These are phyloP conservation scores for Gymnothorax javanicus DNA, from an alignment of 2,797 vertebrate species.

Conservation along the genomic window DNA sequence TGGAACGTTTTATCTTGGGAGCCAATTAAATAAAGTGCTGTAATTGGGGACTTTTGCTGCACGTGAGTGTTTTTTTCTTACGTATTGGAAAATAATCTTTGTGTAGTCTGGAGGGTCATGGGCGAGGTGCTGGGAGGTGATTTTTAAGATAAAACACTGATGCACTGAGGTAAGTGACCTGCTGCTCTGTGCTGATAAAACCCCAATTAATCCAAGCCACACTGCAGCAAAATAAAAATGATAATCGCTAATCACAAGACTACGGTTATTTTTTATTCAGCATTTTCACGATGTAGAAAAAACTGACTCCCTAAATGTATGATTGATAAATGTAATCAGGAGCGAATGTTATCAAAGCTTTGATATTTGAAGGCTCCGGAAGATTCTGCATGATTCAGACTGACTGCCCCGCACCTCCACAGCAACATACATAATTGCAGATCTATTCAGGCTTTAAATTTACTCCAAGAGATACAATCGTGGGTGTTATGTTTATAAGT, in stretches of 20 bases:
- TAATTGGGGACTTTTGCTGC: conserved; percentile 44
- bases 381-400: conserved; percentile 77
- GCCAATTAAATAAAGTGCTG: conserved; percentile 50
- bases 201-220: conserved; percentile 77
- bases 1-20: conserved; percentile 53
- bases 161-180: conserved; percentile 78
- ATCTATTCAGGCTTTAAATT: conserved; percentile 51
- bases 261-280: conserved; percentile 71
- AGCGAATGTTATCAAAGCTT: conserved; percentile 79
- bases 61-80: conserved; percentile 56
- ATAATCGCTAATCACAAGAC: conserved; percentile 82
- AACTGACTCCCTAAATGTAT: conserved; percentile 76
- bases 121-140: conserved; percentile 69
- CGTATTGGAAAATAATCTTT: conserved; percentile 65
- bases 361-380: conserved; percentile 77
- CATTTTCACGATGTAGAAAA: conserved; percentile 78
- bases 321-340: conserved; percentile 65
- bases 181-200: conserved; percentile 75
- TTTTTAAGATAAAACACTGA: conserved; percentile 74
- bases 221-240: conserved; percentile 78
- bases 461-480: conserved; percentile 51
- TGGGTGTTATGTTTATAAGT: conserved; percentile 49
- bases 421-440: neutral
- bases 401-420: conserved; percentile 70
- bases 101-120: conserved; percentile 64